Conservation (phyloP, 2,797 vertebrate genomes). For the Falco concolor region DNA sequence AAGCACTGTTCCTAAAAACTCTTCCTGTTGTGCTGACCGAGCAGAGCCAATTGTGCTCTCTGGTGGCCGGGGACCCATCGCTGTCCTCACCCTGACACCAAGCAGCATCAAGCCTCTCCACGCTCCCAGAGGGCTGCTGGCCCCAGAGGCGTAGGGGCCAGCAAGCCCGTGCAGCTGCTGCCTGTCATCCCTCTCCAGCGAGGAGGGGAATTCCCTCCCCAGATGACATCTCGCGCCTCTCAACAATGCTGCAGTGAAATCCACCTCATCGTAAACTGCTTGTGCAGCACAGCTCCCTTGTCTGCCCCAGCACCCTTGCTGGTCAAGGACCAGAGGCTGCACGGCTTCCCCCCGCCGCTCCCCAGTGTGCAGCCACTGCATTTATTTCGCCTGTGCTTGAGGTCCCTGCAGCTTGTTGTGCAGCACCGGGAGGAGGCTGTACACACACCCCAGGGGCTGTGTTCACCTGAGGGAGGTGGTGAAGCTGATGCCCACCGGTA, state of each 20-base stretch:
- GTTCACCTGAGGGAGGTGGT: background rate
- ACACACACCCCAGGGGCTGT: background rate
- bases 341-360: background rate
- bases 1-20: constrained; percentile 3
- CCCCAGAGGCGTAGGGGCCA: background rate
- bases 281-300: background rate
- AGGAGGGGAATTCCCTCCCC: constrained; percentile 16
- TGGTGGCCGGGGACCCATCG: background rate
- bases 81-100: background rate
- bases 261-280: background rate
- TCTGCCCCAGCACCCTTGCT: background rate
- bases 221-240: constrained; percentile 23
- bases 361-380: fast-evolving
- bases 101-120: background rate
- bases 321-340: background rate
- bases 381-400: background rate
- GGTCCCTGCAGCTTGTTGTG: background rate
- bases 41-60: background rate
- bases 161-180: background rate
- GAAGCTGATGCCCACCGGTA: background rate
- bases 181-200: background rate
- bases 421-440: background rate
- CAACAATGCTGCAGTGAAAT: constrained; percentile 37
- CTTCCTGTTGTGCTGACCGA: background rate
- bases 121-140: background rate